Base-by-base conservation (phyloP, 2,113 vertebrate genomes). In the Shinisaurus crocodilurus region DNA sequence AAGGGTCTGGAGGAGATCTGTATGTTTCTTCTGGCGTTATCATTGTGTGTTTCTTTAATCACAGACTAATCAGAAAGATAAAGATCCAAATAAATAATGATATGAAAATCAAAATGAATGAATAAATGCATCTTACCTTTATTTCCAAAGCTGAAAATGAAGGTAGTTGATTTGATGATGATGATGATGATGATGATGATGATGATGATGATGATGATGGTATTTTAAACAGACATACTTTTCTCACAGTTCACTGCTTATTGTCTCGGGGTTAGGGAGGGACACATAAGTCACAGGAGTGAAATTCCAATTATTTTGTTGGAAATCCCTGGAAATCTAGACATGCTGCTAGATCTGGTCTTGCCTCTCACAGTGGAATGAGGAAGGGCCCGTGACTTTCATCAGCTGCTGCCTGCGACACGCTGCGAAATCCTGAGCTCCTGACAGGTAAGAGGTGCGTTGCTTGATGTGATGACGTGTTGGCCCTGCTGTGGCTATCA, bases 401-500 rank as follows among this genome's bases (percentile, higher is more conserved):
- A 70, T 91, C 90, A 85, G 48, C 60, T 82, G 57, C n/a, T 72
- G 75, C 82, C 82, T 70, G 50, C 15, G 82, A 50, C 37, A 84
- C 9, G 87, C 82, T 23, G 37, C 82, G 9, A 72, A 80, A 75
- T 5, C n/a, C 37, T 45, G 37, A 80, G 91, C 84, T 87, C 84
- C 57, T 80, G 91, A 89, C 63, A 87, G 92, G 72, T 90, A 80
- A 80, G 88, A 92, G 91, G 0, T 0, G 15, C 92, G 85, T 84
- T 0, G 0, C 79, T 32, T 13, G 70, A 91, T n/a, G 89, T 89
- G 92, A 45, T 93, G 94, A 96, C 93, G 94, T 88, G 94, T 88
- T 76, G 6, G 8, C 88, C 82, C 89, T 92, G 91, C 82, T 34
- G 87, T 93, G 77, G 37, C 69, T 84, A 89, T 88, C 72, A 5